Evolutionary conservation across 2,888 invertebrate species (phyloP).

Genomic region (Smittia sp.): DNA sequence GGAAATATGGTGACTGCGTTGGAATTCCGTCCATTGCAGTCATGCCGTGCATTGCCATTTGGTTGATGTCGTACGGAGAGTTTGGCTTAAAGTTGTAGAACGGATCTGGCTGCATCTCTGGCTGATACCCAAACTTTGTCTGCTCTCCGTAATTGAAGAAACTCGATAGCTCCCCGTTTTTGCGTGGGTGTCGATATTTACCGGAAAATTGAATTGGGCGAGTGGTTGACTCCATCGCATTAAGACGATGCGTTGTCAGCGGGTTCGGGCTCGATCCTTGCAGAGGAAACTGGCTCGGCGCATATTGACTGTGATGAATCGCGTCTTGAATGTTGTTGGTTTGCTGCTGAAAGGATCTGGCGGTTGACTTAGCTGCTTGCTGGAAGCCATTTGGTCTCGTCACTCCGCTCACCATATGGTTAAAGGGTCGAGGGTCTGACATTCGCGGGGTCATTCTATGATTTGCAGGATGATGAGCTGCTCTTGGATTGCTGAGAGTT

Average conservation of each 20-base stretch:
- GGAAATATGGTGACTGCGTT: constrained; percentile 11
- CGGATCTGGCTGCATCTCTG: not conserved
- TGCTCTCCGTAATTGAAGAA: not conserved
- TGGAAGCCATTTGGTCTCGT: not conserved
- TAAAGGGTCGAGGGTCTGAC: not conserved
- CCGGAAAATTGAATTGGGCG: not conserved
- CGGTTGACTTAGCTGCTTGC: not conserved
- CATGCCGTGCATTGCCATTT: constrained; percentile 1
- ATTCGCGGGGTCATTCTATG: not conserved
- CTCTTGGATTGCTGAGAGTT: not conserved
- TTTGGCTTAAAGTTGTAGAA: constrained; percentile 24
- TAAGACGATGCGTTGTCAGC: not conserved
- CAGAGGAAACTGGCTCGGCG: not conserved
- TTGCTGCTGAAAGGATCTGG: not conserved
- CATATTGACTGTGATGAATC: not conserved
- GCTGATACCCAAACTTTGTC: not conserved
- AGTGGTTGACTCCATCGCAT: not conserved
- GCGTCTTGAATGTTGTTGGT: constrained; percentile 10
- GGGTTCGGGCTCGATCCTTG: not conserved
- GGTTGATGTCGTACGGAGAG: constrained; percentile 23
- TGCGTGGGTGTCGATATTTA: constrained; percentile 17
- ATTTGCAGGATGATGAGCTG: not conserved
- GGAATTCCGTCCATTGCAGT: not conserved
- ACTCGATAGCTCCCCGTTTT: not conserved
- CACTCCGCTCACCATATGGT: not conserved